phyloP scores from a whole-genome alignment of 2,888 invertebrate genomes.

The Metopia argyrocephala region DNA sequence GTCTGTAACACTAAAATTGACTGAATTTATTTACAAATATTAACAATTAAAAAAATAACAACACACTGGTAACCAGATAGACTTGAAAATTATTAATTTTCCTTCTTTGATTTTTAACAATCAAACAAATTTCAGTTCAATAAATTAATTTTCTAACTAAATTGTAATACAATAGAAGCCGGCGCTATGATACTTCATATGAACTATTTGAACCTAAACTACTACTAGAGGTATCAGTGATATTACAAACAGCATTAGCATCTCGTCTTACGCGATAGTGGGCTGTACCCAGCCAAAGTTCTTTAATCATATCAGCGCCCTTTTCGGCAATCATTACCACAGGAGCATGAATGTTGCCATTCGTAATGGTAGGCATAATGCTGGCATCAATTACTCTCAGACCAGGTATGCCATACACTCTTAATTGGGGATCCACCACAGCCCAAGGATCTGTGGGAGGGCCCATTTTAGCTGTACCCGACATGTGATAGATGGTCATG shows the following conservation, averaged over 20 bases:
- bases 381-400: conserved; percentile 92
- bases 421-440: conserved; percentile 88
- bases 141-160: conserved; percentile 36
- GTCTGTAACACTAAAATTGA: conserved; percentile 34
- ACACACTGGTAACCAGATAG: conserved; percentile 30
- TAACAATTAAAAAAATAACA: neutral
- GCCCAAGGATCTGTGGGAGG: conserved; percentile 87
- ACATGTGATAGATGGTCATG: conserved; percentile 92
- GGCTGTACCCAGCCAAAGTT: conserved; percentile 81
- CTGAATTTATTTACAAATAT: conserved; percentile 53
- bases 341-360: conserved; percentile 92
- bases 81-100: neutral
- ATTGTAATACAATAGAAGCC: conserved; percentile 9
- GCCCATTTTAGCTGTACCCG: conserved; percentile 92
- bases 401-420: conserved; percentile 88
- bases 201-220: conserved; percentile 18
- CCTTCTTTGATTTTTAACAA: neutral
- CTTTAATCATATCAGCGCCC: conserved; percentile 89
- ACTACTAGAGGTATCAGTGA: conserved; percentile 43
- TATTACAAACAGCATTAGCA: conserved; percentile 33
- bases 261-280: conserved; percentile 59
- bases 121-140: conserved; percentile 26
- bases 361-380: conserved; percentile 92
- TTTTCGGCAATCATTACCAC: conserved; percentile 93
- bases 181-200: conserved; percentile 53